Evolutionary conservation across 2,888 invertebrate genomes (phyloP).

Genomic region (Pachycephus smyrnensis): DNA sequence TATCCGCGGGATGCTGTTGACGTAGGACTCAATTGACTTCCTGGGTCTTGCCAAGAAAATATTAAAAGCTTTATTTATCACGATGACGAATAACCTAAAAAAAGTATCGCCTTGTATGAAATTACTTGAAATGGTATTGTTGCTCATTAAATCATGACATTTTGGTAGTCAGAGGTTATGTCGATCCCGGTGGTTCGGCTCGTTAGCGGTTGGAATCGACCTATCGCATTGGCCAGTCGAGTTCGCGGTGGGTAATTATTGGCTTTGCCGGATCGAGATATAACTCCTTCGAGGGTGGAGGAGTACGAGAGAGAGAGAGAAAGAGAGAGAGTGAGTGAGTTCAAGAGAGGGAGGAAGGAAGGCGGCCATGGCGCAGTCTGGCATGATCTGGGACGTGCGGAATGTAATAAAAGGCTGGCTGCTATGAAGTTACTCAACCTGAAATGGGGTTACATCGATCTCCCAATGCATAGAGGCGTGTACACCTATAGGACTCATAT

Average conservation of each 20-base stretch:
- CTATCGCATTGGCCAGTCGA: constrained; percentile 3
- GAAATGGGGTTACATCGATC: constrained; percentile 43
- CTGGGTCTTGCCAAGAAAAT: not conserved
- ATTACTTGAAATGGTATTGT: not conserved
- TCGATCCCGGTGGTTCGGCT: not conserved
- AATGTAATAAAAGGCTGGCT: constrained; percentile 38
- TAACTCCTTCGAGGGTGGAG: not conserved
- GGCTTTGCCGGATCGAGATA: constrained; percentile 5
- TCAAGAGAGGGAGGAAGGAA: not conserved
- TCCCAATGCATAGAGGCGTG: constrained; percentile 30
- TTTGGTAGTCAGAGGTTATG: not conserved
- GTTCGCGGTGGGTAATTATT: not conserved
- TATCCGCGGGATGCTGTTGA: not conserved
- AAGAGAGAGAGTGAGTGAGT: not conserved
- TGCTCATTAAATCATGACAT: not conserved
- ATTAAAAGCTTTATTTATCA: not conserved
- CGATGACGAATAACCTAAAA: not conserved
- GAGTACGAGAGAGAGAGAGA: not conserved
- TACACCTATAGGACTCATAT: not conserved
- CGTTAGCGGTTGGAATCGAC: not conserved
- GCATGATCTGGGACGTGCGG: constrained; percentile 35
- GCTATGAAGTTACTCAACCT: constrained; percentile 36
- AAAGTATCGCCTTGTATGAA: not conserved
- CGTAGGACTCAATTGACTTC: not conserved
- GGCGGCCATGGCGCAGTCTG: not conserved